These are phyloP conservation scores for Micronycteris hirsuta DNA, from an alignment of 2,113 vertebrate genomes.

Conservation along the genomic window DNA sequence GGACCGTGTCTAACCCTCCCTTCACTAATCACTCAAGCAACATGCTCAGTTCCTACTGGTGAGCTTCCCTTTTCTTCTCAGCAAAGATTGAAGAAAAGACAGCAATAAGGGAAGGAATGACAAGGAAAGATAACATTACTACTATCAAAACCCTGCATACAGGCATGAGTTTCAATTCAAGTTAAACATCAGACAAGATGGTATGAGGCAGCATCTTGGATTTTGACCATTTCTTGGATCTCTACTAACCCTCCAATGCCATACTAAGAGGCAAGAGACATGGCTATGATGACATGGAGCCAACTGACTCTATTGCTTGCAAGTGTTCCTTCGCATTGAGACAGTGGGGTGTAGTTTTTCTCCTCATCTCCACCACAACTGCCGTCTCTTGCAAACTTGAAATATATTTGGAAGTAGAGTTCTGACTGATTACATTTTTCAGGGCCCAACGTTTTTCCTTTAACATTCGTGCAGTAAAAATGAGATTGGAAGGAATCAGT, in stretches of 20 bases:
- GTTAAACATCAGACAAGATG: background rate
- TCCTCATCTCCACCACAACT: background rate
- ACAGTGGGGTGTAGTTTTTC: background rate
- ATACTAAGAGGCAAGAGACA: background rate
- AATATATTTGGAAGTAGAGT: background rate
- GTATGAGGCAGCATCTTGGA: background rate
- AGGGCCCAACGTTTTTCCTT: background rate
- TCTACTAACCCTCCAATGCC: background rate
- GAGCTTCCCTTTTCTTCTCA: background rate
- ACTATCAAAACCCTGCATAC: background rate
- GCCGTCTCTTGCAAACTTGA: background rate
- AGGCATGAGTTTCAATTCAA: conserved; percentile 19
- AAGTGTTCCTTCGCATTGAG: background rate
- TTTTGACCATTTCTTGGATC: background rate
- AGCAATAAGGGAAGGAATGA: background rate
- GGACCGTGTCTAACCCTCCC: background rate
- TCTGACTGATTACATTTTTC: background rate
- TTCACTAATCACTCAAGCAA: background rate
- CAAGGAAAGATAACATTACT: background rate
- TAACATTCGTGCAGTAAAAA: background rate
- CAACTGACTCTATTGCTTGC: background rate
- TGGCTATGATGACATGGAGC: background rate
- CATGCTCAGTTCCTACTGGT: background rate
- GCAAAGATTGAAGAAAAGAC: background rate
- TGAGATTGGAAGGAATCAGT: background rate